Evolutionary conservation across 2,888 invertebrate species (phyloP).

Genomic region (Trichopria drosophilae): DNA sequence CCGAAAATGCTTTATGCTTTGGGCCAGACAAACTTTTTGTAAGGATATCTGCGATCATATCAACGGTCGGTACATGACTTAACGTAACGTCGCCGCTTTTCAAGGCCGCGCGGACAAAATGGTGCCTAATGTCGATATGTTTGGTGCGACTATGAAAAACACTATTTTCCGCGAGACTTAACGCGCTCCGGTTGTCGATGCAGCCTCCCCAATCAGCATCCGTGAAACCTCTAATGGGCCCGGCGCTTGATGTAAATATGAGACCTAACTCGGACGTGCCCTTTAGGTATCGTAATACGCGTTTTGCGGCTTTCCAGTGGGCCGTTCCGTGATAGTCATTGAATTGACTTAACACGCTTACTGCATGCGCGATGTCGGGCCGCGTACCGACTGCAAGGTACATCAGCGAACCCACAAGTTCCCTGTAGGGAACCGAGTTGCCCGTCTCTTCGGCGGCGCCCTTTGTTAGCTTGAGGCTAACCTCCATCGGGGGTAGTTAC

Average conservation of each 20-base stretch:
- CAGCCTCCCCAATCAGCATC: constrained; percentile 2
- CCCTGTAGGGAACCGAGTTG: constrained; percentile 7
- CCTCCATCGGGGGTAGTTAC: constrained; percentile 25
- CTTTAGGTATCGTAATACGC: background rate
- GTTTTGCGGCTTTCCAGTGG: no score
- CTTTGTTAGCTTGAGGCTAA: background rate
- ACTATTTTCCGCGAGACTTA: constrained; percentile 4
- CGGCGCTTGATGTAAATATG: background rate
- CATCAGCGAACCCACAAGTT: no score
- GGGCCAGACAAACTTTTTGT: constrained; percentile 6
- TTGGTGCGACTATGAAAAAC: constrained; percentile 6
- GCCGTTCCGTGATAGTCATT: background rate
- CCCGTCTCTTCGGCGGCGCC: constrained; percentile 2
- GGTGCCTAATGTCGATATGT: no score
- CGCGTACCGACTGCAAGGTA: constrained; percentile 21
- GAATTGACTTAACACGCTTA: no score
- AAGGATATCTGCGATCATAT: constrained; percentile 15
- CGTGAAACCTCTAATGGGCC: background rate
- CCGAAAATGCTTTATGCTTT: no score
- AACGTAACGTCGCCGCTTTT: constrained; percentile 4
- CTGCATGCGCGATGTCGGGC: no score
- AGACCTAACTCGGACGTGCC: constrained; percentile 1
- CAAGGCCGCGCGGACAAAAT: constrained; percentile 8
- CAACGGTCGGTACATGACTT: constrained; percentile 2
- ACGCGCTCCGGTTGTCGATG: constrained; percentile 7